phyloP scores from a whole-genome alignment of 2,888 invertebrate genomes.

The Octonoba sinensis region DNA sequence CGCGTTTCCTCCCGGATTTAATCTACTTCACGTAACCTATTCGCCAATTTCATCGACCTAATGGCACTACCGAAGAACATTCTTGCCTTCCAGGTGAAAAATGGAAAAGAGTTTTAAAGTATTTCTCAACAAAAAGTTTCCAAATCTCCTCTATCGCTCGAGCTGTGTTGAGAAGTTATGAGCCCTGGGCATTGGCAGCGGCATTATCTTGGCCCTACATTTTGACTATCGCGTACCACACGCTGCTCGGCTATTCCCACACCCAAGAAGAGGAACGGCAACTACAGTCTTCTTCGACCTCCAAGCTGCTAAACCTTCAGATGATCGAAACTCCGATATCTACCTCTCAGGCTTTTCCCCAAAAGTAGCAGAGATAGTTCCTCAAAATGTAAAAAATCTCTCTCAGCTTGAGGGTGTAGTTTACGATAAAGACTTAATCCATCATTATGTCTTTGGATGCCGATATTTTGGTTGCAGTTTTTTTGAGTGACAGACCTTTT shows the following conservation, averaged over 20 bases:
- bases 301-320: background rate
- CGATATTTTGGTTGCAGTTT: slow-evolving; percentile 58
- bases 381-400: background rate
- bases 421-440: slow-evolving; percentile 55
- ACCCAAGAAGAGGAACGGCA: slow-evolving; percentile 9
- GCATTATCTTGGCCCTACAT: slow-evolving; percentile 49
- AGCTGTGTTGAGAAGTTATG: slow-evolving; percentile 50
- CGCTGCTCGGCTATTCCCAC: slow-evolving; percentile 43
- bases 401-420: slow-evolving; percentile 21
- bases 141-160: slow-evolving; percentile 43
- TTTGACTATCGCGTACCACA: slow-evolving; percentile 59
- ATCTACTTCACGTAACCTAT: background rate
- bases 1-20: too few species aligned
- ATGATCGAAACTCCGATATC: slow-evolving; percentile 57
- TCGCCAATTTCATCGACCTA: slow-evolving; percentile 6
- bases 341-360: slow-evolving; percentile 16
- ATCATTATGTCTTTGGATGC: slow-evolving; percentile 61
- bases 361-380: slow-evolving; percentile 26
- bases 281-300: background rate
- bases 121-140: slow-evolving; percentile 29
- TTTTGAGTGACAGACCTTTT: slow-evolving; percentile 47
- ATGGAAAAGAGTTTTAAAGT: slow-evolving; percentile 40
- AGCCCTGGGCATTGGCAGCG: slow-evolving; percentile 51
- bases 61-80: slow-evolving; percentile 10
- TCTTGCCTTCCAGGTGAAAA: slow-evolving; percentile 36